phyloP scores from a whole-genome alignment of 2,888 invertebrate species.

The Cyclophora punctaria region DNA sequence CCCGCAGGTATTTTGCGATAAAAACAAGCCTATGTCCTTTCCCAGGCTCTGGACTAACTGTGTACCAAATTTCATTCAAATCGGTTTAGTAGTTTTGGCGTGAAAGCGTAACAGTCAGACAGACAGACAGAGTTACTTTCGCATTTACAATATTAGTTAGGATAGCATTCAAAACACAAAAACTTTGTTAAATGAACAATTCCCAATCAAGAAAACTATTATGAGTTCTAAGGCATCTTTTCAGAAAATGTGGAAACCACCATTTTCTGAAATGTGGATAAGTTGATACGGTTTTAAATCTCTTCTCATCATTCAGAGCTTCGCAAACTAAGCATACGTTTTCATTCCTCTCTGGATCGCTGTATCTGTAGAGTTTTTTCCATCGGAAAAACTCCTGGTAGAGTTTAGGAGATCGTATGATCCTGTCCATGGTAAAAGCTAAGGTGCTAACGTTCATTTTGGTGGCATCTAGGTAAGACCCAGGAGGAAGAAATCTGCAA shows the following conservation, averaged over 20 bases:
- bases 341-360: conserved; percentile 26
- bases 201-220: too few species aligned
- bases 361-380: conserved; percentile 39
- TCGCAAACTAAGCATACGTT: conserved; percentile 47
- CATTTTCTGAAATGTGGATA: conserved; percentile 45
- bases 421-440: conserved; percentile 34
- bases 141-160: too few species aligned
- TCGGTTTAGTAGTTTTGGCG: too few species aligned
- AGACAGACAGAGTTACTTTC: too few species aligned
- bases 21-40: too few species aligned
- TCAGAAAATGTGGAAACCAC: conserved; percentile 36
- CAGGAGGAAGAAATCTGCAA: conserved; percentile 58
- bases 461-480: conserved; percentile 48
- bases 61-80: too few species aligned
- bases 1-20: too few species aligned
- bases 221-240: too few species aligned
- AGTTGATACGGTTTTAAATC: conserved; percentile 17
- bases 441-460: conserved; percentile 24
- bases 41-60: too few species aligned
- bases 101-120: too few species aligned
- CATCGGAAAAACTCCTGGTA: conserved; percentile 47
- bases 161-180: too few species aligned
- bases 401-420: conserved; percentile 31
- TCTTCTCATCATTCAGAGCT: conserved; percentile 35
- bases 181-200: too few species aligned